Evolutionary conservation across 2,113 vertebrate genomes (phyloP).

Genomic region (Odontophorus gujanensis): DNA sequence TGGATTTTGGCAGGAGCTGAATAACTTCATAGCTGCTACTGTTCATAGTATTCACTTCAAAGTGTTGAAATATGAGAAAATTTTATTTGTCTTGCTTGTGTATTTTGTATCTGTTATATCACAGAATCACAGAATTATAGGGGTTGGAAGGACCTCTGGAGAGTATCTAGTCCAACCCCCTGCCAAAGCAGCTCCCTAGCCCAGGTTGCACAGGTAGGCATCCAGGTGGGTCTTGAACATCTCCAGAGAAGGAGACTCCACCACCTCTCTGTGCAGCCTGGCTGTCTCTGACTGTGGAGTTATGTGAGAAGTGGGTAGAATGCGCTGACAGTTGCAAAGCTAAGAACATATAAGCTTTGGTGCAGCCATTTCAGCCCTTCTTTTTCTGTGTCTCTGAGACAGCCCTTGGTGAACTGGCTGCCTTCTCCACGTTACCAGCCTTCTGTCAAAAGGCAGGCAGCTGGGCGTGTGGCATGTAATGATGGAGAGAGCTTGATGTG

Average conservation of each 20-base stretch:
- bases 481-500: background rate
- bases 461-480: background rate
- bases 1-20: background rate
- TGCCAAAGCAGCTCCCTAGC: no score
- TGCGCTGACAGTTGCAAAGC: background rate
- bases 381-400: background rate
- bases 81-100: background rate
- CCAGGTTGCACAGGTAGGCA: no score
- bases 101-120: background rate
- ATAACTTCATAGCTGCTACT: background rate
- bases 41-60: background rate
- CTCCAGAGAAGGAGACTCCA: no score
- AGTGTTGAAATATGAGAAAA: background rate
- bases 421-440: background rate
- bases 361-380: background rate
- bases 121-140: no score
- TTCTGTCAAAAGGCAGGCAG: background rate
- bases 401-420: background rate
- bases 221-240: no score
- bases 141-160: no score
- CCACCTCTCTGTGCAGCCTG: background rate
- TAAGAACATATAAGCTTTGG: background rate
- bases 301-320: background rate
- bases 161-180: no score
- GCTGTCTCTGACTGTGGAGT: background rate